A percentile compares a stretch with the other conserved stretches of the same genome.
Evolutionary conservation across 2,888 invertebrate genomes (phyloP).

Genomic region (Germaria angustata): DNA sequence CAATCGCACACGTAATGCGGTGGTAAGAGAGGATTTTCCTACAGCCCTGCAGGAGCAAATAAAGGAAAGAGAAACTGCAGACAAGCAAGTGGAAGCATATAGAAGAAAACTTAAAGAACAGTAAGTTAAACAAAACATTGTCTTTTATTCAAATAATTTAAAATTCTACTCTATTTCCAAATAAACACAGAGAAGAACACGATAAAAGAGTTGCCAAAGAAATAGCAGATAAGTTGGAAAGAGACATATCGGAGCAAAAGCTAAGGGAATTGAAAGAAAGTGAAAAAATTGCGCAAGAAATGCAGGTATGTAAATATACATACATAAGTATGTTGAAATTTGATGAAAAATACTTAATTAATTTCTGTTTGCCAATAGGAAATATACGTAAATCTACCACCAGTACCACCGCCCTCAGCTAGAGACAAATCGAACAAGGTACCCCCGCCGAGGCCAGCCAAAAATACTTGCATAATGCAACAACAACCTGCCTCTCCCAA

Average conservation of each 20-base stretch:
- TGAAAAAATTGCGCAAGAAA: constrained; percentile 81
- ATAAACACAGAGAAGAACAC: constrained; percentile 82
- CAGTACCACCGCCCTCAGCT: constrained; percentile 73
- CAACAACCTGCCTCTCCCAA: constrained; percentile 58
- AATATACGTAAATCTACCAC: constrained; percentile 78
- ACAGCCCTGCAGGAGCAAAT: constrained; percentile 87
- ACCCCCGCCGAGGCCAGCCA: constrained; percentile 76
- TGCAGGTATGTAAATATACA: no score
- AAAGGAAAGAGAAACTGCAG: constrained; percentile 84
- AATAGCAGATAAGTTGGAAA: constrained; percentile 84
- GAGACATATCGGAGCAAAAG: constrained; percentile 81
- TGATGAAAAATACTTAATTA: background rate
- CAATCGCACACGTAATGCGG: constrained; percentile 87
- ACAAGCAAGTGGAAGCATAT: constrained; percentile 83
- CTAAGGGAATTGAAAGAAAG: constrained; percentile 81
- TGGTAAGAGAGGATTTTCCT: constrained; percentile 89
- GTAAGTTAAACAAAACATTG: constrained; percentile 79
- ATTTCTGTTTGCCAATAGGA: constrained; percentile 68
- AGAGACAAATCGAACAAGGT: constrained; percentile 71
- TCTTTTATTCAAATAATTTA: no score
- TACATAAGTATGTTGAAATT: no score
- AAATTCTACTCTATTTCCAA: background rate
- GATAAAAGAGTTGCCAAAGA: constrained; percentile 85
- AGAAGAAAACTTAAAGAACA: constrained; percentile 82
- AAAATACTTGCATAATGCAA: constrained; percentile 66